These are phyloP conservation scores for Cerastoderma edule DNA, from an alignment of 2,888 invertebrate genomes.

Conservation along the genomic window DNA sequence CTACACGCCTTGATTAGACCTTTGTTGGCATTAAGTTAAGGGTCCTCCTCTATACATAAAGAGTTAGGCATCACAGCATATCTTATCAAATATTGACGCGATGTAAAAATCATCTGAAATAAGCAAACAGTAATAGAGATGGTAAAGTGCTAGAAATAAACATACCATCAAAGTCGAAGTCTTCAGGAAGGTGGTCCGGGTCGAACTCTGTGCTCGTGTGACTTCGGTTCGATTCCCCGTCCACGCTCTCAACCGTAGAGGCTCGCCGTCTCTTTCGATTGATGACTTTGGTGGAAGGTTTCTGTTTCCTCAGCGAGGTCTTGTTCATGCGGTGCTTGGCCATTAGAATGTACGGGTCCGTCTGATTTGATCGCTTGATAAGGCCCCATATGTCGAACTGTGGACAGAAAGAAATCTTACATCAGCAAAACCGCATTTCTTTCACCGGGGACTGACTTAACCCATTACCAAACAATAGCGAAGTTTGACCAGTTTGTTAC, in stretches of 20 bases:
- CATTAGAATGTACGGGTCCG: conserved; percentile 69
- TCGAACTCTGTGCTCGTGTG: conserved; percentile 66
- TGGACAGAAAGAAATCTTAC: conserved; percentile 6
- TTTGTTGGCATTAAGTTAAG: too few relatives aligned
- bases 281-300: conserved; percentile 42
- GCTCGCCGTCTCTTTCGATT: conserved; percentile 45
- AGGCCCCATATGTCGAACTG: conserved; percentile 73
- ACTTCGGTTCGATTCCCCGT: conserved; percentile 55
- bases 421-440: too few relatives aligned
- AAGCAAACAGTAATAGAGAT: too few relatives aligned
- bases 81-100: too few relatives aligned
- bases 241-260: conserved; percentile 49
- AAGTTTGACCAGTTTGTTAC: too few relatives aligned
- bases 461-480: too few relatives aligned
- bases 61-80: too few relatives aligned
- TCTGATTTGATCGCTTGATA: conserved; percentile 67
- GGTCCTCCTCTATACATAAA: too few relatives aligned
- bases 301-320: conserved; percentile 51
- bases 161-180: conserved; percentile 71
- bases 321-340: conserved; percentile 66
- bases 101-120: too few relatives aligned
- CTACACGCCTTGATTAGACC: too few relatives aligned
- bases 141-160: not conserved
- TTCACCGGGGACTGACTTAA: too few relatives aligned
- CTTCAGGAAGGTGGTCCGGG: conserved; percentile 61